Conservation (phyloP, 35 echinoderm and acorn worm species). For the Heliocidaris erythrogramma region DNA sequence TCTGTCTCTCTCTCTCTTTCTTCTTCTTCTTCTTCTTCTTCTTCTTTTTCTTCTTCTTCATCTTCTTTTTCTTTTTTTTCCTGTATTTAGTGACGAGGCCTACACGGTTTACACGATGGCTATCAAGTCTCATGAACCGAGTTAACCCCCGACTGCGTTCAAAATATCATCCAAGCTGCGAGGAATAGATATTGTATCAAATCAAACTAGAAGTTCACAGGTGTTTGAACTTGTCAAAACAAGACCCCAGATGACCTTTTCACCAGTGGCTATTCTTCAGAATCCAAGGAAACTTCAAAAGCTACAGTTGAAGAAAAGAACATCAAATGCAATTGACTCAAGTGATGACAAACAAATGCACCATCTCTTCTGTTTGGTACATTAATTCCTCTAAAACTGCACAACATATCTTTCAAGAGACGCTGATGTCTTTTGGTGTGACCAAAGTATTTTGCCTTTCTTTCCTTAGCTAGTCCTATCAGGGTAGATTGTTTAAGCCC, state of each 20-base stretch:
- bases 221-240: conserved; percentile 3
- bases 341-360: background rate
- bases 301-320: background rate
- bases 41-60: background rate
- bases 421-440: too few relatives aligned
- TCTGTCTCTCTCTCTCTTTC: background rate
- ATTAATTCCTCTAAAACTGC: too few relatives aligned
- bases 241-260: background rate
- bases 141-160: background rate
- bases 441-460: too few relatives aligned
- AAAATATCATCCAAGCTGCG: background rate
- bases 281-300: background rate
- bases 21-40: background rate
- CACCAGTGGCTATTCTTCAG: background rate
- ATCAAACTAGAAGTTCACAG: background rate
- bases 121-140: background rate
- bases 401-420: too few relatives aligned
- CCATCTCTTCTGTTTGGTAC: background rate
- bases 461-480: too few relatives aligned
- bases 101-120: background rate
- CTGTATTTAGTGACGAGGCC: background rate
- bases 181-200: background rate
- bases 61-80: too few relatives aligned
- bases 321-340: background rate
- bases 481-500: too few relatives aligned